phyloP scores from a whole-genome alignment of 2,888 invertebrate genomes.

The Liodrosophila aerea region DNA sequence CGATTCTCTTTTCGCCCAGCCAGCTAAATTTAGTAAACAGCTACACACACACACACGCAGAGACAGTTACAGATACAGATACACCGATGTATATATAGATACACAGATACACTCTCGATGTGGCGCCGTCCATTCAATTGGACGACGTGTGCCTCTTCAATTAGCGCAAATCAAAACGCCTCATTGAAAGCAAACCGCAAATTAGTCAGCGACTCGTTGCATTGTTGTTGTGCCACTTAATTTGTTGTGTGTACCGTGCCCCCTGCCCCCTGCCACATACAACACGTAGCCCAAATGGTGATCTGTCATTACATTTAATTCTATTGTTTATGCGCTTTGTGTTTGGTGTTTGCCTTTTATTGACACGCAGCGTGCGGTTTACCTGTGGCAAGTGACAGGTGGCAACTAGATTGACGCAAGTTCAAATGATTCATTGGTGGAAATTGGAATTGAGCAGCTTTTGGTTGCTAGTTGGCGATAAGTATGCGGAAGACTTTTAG shows the following conservation, averaged over 20 bases:
- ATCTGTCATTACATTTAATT: slow-evolving; percentile 17
- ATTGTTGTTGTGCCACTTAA: not conserved
- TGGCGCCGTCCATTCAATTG: slow-evolving; percentile 30
- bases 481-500: not conserved
- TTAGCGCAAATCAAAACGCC: slow-evolving; percentile 59
- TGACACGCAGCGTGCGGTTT: slow-evolving; percentile 12
- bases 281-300: too few species aligned
- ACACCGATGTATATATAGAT: not conserved
- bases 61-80: too few species aligned
- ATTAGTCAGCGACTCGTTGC: slow-evolving; percentile 38
- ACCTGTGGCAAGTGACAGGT: not conserved
- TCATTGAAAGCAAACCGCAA: slow-evolving; percentile 45
- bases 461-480: too few species aligned
- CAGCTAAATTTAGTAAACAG: slow-evolving; percentile 26
- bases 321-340: slow-evolving; percentile 29
- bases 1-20: slow-evolving; percentile 35
- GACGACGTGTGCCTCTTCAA: slow-evolving; percentile 60
- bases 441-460: too few species aligned
- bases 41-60: too few species aligned
- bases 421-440: slow-evolving; percentile 7
- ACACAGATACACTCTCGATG: slow-evolving; percentile 5
- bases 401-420: slow-evolving; percentile 8
- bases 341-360: slow-evolving; percentile 34
- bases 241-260: slow-evolving; percentile 6
- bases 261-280: not conserved